Percentiles rank a stretch among this genome's conserved stretches.
phyloP scores from a whole-genome alignment of 2,113 vertebrate species.

The Columbina picui region DNA sequence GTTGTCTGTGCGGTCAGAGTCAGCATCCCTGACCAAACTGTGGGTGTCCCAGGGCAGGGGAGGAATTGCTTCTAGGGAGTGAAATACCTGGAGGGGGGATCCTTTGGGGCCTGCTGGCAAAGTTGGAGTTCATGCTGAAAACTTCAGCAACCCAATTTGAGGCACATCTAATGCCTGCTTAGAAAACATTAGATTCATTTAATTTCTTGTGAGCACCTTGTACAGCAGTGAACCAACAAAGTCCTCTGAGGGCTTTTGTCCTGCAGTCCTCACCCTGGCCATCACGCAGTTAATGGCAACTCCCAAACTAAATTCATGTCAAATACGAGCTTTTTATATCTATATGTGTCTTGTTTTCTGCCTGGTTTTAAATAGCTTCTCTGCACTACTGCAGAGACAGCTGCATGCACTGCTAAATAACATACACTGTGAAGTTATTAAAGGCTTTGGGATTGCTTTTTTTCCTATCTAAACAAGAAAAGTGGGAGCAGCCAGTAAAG shows the following conservation, averaged over 20 bases:
- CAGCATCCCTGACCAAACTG: background rate
- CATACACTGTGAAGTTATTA: background rate
- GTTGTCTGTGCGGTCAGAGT: background rate
- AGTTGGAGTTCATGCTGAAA: background rate
- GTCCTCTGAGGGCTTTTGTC: background rate
- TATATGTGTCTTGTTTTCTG: background rate
- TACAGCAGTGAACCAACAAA: background rate
- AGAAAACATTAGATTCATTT: background rate
- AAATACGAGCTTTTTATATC: background rate
- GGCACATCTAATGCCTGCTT: background rate
- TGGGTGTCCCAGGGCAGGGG: background rate
- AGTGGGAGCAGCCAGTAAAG: background rate
- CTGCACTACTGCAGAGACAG: background rate
- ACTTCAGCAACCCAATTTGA: background rate
- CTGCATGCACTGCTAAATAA: background rate
- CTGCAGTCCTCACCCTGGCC: background rate
- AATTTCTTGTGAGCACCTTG: background rate
- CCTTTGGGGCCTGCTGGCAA: background rate
- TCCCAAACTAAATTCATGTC: background rate
- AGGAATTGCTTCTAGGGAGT: background rate
- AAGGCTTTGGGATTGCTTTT: background rate
- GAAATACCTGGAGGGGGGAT: background rate
- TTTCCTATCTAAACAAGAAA: background rate
- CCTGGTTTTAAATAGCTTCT: background rate
- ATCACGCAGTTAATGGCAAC: background rate